Evolutionary conservation across 2,113 vertebrate genomes (phyloP).

Genomic region (Rhinoptilus africanus): DNA sequence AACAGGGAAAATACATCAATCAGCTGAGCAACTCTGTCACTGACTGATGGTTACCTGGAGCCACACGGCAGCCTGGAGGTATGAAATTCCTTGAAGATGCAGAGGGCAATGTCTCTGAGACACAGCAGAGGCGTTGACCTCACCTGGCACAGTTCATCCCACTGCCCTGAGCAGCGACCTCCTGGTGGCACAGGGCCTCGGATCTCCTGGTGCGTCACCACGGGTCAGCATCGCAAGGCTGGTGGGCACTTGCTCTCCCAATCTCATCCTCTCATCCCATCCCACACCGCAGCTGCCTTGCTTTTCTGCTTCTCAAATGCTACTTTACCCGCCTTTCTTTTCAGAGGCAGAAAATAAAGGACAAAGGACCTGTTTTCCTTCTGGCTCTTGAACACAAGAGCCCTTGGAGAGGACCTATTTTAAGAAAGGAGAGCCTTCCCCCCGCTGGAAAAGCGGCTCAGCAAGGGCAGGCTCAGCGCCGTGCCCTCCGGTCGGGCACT

Average conservation of each 20-base stretch:
- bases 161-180: rapidly evolving
- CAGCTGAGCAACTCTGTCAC: not conserved
- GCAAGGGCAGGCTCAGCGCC: not conserved
- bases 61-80: not conserved
- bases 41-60: not conserved
- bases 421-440: not conserved
- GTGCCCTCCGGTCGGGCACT: not conserved
- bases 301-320: not conserved
- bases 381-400: conserved; percentile 19
- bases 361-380: not conserved
- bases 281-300: rapidly evolving
- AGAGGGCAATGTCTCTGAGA: not conserved
- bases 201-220: rapidly evolving
- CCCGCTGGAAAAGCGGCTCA: not conserved
- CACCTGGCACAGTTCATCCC: not conserved
- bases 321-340: not conserved
- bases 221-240: rapidly evolving
- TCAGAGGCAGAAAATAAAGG: not conserved
- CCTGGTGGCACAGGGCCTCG: not conserved
- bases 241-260: not conserved
- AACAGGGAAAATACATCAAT: not conserved
- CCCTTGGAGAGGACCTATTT: conserved; percentile 11
- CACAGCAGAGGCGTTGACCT: not conserved
- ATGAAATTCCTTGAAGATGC: not conserved
- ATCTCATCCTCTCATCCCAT: not conserved